Base-by-base conservation (phyloP, 37 sponge, comb jelly and placozoan species). In the Mnemiopsis leidyi region DNA sequence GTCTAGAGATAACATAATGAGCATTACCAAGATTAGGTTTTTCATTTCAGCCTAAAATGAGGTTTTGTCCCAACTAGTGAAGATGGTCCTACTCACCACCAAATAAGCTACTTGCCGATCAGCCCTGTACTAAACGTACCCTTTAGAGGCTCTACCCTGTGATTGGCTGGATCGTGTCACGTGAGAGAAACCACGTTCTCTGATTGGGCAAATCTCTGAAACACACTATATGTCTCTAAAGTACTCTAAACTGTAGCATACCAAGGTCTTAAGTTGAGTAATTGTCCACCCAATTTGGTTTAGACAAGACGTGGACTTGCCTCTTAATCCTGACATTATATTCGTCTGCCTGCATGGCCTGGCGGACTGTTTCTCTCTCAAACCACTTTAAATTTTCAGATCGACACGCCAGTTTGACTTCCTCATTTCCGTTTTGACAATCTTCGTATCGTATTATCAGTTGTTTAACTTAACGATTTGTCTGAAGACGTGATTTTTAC, bases 191-290 rank as follows among this genome's bases (percentile, higher is more conserved):
- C 61, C 61, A 18, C 5, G 61, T 13, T 13, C 13, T 13, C 61
- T 48, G 13, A 48, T 48, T 48, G 61, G 61, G 5, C 13, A 13
- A 48, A 5, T 48, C 61, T 18, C 61, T 48, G 61, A 48, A 48
- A 48, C 61, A 48, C 13, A 48, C 61, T 48, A 48, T 48, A 13
- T 48, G 61, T 48, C 61, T 13, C 61, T 13, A 48, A 48, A 48
- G 61, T 48, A 48, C 61, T 48, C 35, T 77, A 77, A 77, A 77
- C 79, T 33, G 79, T 32, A 77, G 79, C 79, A 77, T 77, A 77
- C 79, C 79, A 77, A 77, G 79, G 26, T 77, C 33, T 77, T 77
- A 32, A 77, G 61, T 48, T 48, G 5, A 18, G 61, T 48, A 48
- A 48, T 48, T 48, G 61, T 48, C 61, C 61, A 48, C 61, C 61